A percentile compares a stretch with the other conserved stretches of the same genome.
Evolutionary conservation across 1,140 invertebrate genomes (phyloP).

Genomic region (Gryllus bimaculatus): DNA sequence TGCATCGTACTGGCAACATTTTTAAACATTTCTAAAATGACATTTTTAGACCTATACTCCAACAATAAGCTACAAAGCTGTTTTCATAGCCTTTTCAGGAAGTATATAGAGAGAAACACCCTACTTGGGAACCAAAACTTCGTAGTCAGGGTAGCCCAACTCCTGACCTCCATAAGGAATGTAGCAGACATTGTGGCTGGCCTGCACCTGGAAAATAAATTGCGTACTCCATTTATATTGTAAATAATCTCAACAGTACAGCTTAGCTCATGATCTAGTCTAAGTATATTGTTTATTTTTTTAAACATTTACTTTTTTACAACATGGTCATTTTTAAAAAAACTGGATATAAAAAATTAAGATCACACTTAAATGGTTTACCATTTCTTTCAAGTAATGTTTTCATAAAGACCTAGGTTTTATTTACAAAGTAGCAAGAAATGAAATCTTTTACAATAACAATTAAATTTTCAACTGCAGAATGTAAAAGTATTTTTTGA

Average conservation of each 20-base stretch:
- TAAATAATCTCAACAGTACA: neutral
- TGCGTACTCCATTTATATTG: too few relatives aligned
- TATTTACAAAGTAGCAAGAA: too few relatives aligned
- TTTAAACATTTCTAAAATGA: neutral
- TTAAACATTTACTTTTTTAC: neutral
- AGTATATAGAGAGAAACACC: neutral
- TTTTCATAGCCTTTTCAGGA: neutral
- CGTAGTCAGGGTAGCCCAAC: conserved; percentile 61
- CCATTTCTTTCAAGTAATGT: too few relatives aligned
- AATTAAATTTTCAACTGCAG: too few relatives aligned
- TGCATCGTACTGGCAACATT: neutral
- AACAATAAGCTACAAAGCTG: neutral
- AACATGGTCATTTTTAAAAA: neutral
- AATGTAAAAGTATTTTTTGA: too few relatives aligned
- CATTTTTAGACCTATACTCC: neutral
- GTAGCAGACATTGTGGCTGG: conserved; percentile 58
- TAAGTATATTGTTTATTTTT: neutral
- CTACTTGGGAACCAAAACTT: conserved; percentile 48
- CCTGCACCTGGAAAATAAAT: conserved; percentile 47
- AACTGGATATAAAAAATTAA: too few relatives aligned
- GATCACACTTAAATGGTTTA: too few relatives aligned
- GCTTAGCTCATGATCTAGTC: neutral
- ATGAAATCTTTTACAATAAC: too few relatives aligned
- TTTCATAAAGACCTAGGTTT: too few relatives aligned
- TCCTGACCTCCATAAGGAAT: conserved; percentile 62